Conservation (phyloP, 2,113 vertebrate species). For the Rhinopithecus roxellana region DNA sequence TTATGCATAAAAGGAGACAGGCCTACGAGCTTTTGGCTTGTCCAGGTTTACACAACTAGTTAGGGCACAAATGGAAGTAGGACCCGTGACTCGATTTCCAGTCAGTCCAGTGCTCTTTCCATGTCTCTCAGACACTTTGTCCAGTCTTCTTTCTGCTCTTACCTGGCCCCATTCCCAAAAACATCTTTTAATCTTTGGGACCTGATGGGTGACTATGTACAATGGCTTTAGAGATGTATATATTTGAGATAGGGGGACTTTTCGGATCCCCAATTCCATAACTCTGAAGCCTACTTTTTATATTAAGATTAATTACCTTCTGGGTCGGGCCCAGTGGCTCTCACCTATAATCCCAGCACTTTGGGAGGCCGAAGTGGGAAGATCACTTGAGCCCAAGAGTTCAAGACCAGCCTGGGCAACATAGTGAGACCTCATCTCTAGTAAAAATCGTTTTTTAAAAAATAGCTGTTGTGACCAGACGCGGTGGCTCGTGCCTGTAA, state of each 20-base stretch:
- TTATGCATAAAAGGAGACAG: not conserved
- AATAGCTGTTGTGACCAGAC: too few relatives aligned
- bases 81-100: not conserved
- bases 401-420: too few relatives aligned
- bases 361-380: too few relatives aligned
- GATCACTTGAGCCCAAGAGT: too few relatives aligned
- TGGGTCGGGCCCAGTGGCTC: too few relatives aligned
- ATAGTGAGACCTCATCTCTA: too few relatives aligned
- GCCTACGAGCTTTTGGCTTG: not conserved
- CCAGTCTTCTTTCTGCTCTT: not conserved
- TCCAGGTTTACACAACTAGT: not conserved
- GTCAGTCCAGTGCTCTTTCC: not conserved
- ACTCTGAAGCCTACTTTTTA: not conserved
- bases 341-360: too few relatives aligned
- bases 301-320: not conserved
- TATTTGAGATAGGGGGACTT: not conserved
- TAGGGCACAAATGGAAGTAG: not conserved
- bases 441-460: too few relatives aligned
- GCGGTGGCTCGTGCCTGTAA: accelerated
- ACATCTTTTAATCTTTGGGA: not conserved
- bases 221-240: not conserved
- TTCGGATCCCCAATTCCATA: not conserved
- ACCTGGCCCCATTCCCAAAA: not conserved
- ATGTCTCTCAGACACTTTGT: not conserved
- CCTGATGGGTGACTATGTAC: not conserved